Conservation (phyloP, 2,797 vertebrate species). For the Ibycter americanus region DNA sequence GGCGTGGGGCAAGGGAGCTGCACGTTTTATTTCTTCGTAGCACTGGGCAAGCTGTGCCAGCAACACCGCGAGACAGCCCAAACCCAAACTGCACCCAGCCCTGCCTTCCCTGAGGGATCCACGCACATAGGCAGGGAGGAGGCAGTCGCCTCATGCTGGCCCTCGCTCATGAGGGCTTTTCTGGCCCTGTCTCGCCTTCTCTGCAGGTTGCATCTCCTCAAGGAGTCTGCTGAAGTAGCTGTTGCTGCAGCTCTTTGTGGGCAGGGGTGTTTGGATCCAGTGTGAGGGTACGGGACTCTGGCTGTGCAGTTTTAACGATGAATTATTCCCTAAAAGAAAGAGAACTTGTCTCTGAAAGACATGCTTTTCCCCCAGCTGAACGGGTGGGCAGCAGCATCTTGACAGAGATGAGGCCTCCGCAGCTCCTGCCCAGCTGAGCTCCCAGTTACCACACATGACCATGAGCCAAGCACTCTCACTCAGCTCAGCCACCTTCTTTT, state of each 20-base stretch:
- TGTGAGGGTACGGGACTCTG: not conserved
- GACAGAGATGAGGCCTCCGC: not conserved
- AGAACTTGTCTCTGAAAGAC: not conserved
- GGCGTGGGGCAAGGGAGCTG: not conserved
- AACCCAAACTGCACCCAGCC: not conserved
- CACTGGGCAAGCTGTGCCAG: not conserved
- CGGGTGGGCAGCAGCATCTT: not conserved
- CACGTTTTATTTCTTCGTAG: not conserved
- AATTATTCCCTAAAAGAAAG: not conserved
- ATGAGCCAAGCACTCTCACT: not conserved
- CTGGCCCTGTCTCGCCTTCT: not conserved
- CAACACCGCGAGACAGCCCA: not conserved
- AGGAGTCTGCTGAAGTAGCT: not conserved
- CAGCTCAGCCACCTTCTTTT: not conserved
- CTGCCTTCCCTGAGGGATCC: not conserved
- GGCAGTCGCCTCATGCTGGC: accelerated
- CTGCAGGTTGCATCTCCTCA: not conserved
- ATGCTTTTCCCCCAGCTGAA: not conserved
- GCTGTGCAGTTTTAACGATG: not conserved
- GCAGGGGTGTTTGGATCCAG: not conserved
- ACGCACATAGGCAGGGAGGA: not conserved
- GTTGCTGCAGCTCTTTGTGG: not conserved
- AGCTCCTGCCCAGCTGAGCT: not conserved
- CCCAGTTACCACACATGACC: accelerated
- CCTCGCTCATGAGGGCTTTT: not conserved